Conservation (phyloP, 2,797 vertebrate genomes). For the Enteromius trimaculatus region DNA sequence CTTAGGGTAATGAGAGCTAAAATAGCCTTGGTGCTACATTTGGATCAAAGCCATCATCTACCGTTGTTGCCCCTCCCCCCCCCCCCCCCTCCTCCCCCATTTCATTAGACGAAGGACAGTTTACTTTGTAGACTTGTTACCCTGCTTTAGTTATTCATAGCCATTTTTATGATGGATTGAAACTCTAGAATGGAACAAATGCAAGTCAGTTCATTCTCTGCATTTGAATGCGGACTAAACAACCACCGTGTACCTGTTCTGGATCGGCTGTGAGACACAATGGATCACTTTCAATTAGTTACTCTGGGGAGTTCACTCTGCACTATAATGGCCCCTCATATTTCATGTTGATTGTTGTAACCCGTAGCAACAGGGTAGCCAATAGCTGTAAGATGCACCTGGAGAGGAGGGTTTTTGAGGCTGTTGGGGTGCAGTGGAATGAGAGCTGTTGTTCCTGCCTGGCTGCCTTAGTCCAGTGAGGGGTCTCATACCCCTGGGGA, state of each 20-base stretch:
- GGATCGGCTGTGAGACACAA: slow-evolving; percentile 43
- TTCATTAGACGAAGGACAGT: slow-evolving; percentile 60
- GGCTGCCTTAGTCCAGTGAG: slow-evolving; percentile 67
- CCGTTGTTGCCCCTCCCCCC: slow-evolving; percentile 37
- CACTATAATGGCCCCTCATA: slow-evolving; percentile 69
- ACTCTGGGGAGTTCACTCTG: slow-evolving; percentile 43
- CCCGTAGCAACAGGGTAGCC: slow-evolving; percentile 52
- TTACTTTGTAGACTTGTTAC: slow-evolving; percentile 49
- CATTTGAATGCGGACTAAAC: slow-evolving; percentile 16
- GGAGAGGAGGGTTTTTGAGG: slow-evolving; percentile 54
- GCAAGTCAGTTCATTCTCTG: slow-evolving; percentile 26
- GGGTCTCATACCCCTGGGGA: slow-evolving; percentile 73
- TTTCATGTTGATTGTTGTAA: slow-evolving; percentile 68
- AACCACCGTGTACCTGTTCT: slow-evolving; percentile 23
- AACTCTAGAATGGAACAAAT: slow-evolving; percentile 32
- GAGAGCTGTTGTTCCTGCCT: slow-evolving; percentile 53
- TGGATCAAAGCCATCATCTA: slow-evolving; percentile 66
- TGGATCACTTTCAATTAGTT: slow-evolving; percentile 57
- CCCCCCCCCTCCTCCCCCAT: slow-evolving; percentile 41
- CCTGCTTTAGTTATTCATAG: slow-evolving; percentile 43
- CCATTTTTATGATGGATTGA: slow-evolving; percentile 48
- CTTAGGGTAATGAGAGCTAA: slow-evolving; percentile 83
- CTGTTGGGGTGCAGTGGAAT: slow-evolving; percentile 31
- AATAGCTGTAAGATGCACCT: slow-evolving; percentile 60
- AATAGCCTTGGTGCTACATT: slow-evolving; percentile 75